A percentile compares a stretch with the other conserved stretches of the same genome.
These are phyloP conservation scores for Pelodiscus sinensis DNA, from an alignment of 2,113 vertebrate species.

Conservation along the genomic window DNA sequence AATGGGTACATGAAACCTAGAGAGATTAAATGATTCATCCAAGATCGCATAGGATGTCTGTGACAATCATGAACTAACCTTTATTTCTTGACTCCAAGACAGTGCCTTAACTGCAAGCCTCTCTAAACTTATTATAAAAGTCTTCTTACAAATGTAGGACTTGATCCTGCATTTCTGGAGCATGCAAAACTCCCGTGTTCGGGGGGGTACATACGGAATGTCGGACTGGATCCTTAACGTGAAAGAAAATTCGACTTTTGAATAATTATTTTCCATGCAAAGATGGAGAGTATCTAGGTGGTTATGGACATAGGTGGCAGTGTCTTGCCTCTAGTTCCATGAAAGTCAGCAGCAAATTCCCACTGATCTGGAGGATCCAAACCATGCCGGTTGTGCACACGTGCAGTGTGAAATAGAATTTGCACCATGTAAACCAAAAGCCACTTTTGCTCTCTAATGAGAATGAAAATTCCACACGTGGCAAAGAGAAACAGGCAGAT, in stretches of 20 bases:
- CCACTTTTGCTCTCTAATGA: neutral
- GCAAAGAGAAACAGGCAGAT: neutral
- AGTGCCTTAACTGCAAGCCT: neutral
- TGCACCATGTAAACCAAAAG: neutral
- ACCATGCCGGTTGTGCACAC: neutral
- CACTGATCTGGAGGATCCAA: neutral
- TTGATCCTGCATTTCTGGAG: neutral
- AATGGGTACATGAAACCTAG: neutral
- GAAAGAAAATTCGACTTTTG: accelerated
- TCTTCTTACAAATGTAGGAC: neutral
- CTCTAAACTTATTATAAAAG: neutral
- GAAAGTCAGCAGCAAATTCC: neutral
- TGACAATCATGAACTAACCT: neutral
- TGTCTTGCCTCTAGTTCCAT: neutral
- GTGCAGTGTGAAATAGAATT: neutral
- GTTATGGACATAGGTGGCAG: neutral
- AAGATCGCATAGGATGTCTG: no score
- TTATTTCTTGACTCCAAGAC: neutral
- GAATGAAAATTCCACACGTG: neutral
- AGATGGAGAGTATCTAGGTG: neutral
- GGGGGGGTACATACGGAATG: accelerated
- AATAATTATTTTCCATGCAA: neutral
- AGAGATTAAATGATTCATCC: neutral
- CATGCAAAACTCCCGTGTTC: neutral
- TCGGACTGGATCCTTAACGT: accelerated